phyloP scores from a whole-genome alignment of 2,888 invertebrate species.

The Sepioteuthis lessoniana region DNA sequence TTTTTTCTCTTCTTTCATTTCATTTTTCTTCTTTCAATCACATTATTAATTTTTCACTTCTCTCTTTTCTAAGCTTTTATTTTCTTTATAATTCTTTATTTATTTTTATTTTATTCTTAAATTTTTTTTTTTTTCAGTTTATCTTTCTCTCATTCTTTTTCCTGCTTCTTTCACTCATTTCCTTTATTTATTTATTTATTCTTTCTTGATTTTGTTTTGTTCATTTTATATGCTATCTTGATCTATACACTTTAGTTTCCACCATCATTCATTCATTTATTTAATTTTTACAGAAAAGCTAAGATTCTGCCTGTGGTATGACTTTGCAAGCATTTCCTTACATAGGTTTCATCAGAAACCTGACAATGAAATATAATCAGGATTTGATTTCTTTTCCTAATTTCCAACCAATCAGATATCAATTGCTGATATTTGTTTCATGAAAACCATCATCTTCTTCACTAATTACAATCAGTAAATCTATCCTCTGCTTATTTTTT shows the following conservation, averaged over 20 bases:
- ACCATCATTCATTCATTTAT: neutral
- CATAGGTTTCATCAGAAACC: neutral
- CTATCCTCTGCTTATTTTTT: neutral
- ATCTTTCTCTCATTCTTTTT: too few species aligned
- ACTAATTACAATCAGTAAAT: neutral
- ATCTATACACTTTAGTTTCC: neutral
- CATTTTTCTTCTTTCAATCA: too few species aligned
- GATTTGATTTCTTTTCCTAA: neutral
- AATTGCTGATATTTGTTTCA: neutral
- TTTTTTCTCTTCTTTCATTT: neutral
- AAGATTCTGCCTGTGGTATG: neutral
- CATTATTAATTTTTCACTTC: too few species aligned
- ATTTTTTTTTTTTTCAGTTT: too few species aligned
- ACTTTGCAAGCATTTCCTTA: neutral
- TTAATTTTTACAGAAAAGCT: neutral
- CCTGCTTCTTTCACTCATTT: neutral
- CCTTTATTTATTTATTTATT: neutral
- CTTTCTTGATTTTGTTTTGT: neutral
- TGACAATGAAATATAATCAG: neutral
- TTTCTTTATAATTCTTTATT: too few species aligned
- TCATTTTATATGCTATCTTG: neutral
- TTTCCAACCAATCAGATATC: conserved; percentile 33
- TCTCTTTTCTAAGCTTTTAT: too few species aligned
- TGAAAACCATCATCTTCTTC: neutral
- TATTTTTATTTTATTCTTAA: too few species aligned